Evolutionary conservation across 2,113 vertebrate species (phyloP).

Genomic region (Megatriorchis doriae): DNA sequence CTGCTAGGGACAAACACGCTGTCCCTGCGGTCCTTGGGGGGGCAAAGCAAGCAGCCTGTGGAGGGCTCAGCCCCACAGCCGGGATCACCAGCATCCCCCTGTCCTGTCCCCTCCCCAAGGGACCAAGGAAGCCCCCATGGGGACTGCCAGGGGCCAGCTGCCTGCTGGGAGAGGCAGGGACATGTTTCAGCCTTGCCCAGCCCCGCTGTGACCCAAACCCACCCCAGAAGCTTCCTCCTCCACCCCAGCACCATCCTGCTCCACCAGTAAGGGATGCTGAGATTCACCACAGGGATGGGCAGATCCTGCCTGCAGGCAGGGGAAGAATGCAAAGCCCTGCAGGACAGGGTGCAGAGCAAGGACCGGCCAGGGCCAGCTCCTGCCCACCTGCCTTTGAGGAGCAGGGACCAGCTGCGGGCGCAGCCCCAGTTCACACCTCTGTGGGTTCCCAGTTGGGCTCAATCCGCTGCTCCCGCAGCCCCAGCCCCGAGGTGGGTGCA

Average conservation of each 20-base stretch:
- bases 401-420: not conserved
- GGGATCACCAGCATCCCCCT: accelerated
- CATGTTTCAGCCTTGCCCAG: accelerated
- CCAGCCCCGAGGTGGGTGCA: not conserved
- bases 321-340: accelerated
- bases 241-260: not conserved
- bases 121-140: not conserved
- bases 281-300: accelerated
- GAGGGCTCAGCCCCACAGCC: not conserved
- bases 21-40: accelerated
- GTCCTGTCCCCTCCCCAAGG: not conserved
- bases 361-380: not conserved
- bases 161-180: not conserved
- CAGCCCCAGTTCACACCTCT: not conserved
- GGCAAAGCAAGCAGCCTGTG: not conserved
- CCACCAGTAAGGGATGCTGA: not conserved
- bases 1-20: not conserved
- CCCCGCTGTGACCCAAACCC: accelerated
- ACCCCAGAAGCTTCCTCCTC: not conserved
- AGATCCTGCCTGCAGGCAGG: accelerated
- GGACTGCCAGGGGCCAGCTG: not conserved
- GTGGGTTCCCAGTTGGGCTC: not conserved
- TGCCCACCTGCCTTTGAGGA: not conserved
- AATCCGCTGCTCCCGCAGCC: not conserved
- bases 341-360: too few relatives aligned